These are phyloP conservation scores for Oncorhynchus keta DNA, from an alignment of 2,113 vertebrate genomes.

Conservation along the genomic window DNA sequence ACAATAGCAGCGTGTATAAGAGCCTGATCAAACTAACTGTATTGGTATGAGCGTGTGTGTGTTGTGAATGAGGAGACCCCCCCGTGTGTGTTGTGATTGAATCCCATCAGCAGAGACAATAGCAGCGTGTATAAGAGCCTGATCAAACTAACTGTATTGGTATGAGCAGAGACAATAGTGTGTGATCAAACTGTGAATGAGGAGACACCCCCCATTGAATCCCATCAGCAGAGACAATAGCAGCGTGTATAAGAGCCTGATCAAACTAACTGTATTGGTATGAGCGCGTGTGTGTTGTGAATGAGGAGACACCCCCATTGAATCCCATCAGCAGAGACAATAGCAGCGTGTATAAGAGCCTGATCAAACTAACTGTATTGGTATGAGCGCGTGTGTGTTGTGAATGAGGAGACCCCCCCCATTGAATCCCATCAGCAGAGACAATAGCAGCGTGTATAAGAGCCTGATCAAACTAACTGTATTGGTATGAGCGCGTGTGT, in stretches of 20 bases:
- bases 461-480: not conserved
- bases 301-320: not conserved
- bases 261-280: not conserved
- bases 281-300: conserved; percentile 8
- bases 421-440: not conserved
- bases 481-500: conserved; percentile 2
- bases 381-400: no score
- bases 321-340: no score
- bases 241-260: not conserved
- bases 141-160: no score
- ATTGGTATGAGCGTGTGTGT: conserved; percentile 2
- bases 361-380: no score
- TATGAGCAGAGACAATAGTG: no score
- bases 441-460: not conserved
- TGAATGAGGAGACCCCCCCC: no score
- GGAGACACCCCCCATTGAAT: not conserved
- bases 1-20: not conserved
- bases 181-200: no score
- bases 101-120: no score
- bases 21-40: not conserved
- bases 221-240: not conserved
- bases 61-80: not conserved
- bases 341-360: no score
- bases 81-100: no score
- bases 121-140: no score